phyloP scores from a whole-genome alignment of 2,888 invertebrate species.

The Xestobium rufovillosum region DNA sequence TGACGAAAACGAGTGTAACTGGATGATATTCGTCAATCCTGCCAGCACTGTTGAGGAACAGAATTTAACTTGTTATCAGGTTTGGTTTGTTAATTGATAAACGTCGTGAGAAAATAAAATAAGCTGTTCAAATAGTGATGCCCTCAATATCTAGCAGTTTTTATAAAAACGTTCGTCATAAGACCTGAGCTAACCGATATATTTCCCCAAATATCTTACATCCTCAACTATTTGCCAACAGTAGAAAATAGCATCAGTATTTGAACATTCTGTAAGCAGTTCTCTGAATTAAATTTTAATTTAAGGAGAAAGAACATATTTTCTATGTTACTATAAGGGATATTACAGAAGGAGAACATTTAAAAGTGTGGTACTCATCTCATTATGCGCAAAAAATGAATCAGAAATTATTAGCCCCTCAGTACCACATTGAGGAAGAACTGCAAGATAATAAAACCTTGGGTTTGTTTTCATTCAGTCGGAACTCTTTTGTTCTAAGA shows the following conservation, averaged over 20 bases:
- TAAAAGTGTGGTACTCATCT: constrained; percentile 54
- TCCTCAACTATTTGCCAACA: too few relatives aligned
- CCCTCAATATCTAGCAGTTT: too few relatives aligned
- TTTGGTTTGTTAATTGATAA: constrained; percentile 30
- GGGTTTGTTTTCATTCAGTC: too few relatives aligned
- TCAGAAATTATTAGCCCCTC: constrained; percentile 20
- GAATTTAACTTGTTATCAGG: constrained; percentile 55
- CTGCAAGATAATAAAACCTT: background rate
- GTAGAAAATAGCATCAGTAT: too few relatives aligned
- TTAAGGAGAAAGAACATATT: constrained; percentile 42
- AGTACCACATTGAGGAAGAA: constrained; percentile 10
- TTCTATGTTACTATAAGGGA: constrained; percentile 44
- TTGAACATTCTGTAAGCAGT: too few relatives aligned
- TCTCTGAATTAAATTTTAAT: constrained; percentile 25
- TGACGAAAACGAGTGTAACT: constrained; percentile 51
- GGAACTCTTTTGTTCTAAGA: too few relatives aligned
- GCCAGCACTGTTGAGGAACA: constrained; percentile 45
- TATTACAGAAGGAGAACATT: constrained; percentile 43
- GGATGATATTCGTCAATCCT: constrained; percentile 51
- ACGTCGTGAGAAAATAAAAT: constrained; percentile 3
- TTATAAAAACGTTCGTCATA: too few relatives aligned
- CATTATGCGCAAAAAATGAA: constrained; percentile 49
- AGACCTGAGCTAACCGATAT: too few relatives aligned
- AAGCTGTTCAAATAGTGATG: constrained; percentile 1
- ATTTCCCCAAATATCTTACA: too few relatives aligned